A percentile compares a stretch with the other conserved stretches of the same genome.
phyloP scores from a whole-genome alignment of 2,113 vertebrate species.

The Rattus rattus region DNA sequence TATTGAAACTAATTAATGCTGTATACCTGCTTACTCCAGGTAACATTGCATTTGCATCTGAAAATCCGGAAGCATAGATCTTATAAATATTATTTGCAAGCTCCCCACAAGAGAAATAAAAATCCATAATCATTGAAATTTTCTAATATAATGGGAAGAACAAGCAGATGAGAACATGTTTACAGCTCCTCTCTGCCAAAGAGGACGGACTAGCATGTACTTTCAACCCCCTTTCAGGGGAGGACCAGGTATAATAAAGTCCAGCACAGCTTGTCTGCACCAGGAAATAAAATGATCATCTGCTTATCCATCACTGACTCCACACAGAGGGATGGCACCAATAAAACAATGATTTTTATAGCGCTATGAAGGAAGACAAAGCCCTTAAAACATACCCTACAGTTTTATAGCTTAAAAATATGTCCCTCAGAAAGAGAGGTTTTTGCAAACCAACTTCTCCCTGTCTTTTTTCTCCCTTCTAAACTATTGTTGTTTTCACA shows the following conservation, averaged over 20 bases:
- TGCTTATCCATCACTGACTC: conserved; percentile 75
- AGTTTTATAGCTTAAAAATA: conserved; percentile 61
- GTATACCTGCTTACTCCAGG: not conserved
- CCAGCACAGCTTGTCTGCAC: conserved; percentile 60
- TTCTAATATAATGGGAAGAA: conserved; percentile 64
- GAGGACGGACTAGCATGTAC: conserved; percentile 59
- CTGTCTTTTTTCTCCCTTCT: not conserved
- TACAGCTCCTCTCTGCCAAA: conserved; percentile 62
- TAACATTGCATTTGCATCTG: not conserved
- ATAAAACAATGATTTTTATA: conserved; percentile 75
- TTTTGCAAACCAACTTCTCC: conserved; percentile 60
- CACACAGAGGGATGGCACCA: conserved; percentile 64
- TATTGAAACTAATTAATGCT: conserved; percentile 35
- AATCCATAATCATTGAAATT: conserved; percentile 52
- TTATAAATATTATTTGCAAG: conserved; percentile 45
- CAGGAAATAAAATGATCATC: conserved; percentile 76
- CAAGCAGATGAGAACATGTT: conserved; percentile 59
- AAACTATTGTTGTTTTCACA: not conserved
- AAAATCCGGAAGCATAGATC: not conserved
- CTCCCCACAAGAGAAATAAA: conserved; percentile 54
- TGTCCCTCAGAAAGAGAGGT: conserved; percentile 60
- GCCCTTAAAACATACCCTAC: conserved; percentile 62
- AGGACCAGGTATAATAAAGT: conserved; percentile 65
- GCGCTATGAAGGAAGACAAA: conserved; percentile 67
- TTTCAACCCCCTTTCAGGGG: conserved; percentile 47